Conservation (phyloP, 2,113 vertebrate species). For the Rhinopomastus cyanomelas region DNA sequence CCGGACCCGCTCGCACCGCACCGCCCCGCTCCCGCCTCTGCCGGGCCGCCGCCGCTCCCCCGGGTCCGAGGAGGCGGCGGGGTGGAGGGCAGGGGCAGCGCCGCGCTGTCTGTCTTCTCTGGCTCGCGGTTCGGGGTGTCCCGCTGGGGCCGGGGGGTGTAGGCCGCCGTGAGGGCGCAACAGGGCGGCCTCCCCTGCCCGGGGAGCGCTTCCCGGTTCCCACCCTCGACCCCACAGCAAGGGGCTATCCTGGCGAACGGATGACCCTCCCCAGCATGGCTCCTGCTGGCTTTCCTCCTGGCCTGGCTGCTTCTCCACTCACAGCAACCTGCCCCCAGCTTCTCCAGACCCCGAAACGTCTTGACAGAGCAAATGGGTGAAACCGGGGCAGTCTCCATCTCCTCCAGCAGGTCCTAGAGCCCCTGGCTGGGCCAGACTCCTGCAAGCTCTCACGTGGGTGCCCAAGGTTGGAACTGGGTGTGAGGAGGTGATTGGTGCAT, state of each 20-base stretch:
- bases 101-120: background rate
- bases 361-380: background rate
- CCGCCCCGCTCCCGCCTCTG: background rate
- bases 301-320: background rate
- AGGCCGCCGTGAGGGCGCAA: background rate
- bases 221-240: background rate
- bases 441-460: background rate
- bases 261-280: fast-evolving
- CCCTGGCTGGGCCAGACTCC: background rate
- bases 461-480: background rate
- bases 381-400: background rate
- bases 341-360: background rate
- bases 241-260: background rate
- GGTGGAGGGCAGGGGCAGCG: fast-evolving
- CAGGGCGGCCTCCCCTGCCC: background rate
- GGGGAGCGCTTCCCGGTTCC: fast-evolving
- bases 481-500: fast-evolving
- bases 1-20: background rate
- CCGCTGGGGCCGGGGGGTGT: fast-evolving
- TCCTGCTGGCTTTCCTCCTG: background rate
- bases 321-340: background rate
- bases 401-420: background rate
- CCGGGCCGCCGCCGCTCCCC: background rate
- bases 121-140: fast-evolving
- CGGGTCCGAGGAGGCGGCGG: background rate